phyloP scores from a whole-genome alignment of 2,888 invertebrate species.

The Metellina segmentata region DNA sequence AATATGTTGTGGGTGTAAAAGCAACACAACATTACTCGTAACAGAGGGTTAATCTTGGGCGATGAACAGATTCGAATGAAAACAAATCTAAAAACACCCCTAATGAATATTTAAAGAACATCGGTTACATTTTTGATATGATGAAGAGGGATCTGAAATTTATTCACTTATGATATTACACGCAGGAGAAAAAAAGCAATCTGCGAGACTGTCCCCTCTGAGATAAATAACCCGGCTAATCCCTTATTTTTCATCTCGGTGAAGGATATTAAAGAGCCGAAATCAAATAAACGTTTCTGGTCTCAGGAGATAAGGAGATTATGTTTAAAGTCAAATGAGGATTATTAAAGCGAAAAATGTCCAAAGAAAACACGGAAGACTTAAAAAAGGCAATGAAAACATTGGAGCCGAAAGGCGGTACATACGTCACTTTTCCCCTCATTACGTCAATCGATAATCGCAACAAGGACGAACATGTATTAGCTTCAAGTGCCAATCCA shows the following conservation, averaged over 20 bases:
- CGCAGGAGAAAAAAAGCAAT: slow-evolving; percentile 11
- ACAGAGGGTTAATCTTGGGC: neutral
- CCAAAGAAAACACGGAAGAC: slow-evolving; percentile 42
- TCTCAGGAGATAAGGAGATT: slow-evolving; percentile 60
- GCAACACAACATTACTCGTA: no score
- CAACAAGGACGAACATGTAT: slow-evolving; percentile 6
- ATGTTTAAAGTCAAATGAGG: slow-evolving; percentile 64
- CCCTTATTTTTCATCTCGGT: slow-evolving; percentile 54
- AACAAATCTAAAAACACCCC: neutral
- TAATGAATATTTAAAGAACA: neutral
- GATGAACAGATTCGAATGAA: neutral
- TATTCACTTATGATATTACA: no score
- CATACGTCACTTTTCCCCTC: neutral
- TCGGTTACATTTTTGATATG: neutral
- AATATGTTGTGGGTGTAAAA: no score
- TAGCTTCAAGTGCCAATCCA: slow-evolving; percentile 14
- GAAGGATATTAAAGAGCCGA: slow-evolving; percentile 56
- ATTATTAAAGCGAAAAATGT: slow-evolving; percentile 55
- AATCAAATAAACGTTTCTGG: slow-evolving; percentile 63
- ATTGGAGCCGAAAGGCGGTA: slow-evolving; percentile 3
- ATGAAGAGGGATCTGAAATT: neutral
- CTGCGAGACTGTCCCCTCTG: slow-evolving; percentile 4
- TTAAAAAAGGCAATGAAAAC: slow-evolving; percentile 27
- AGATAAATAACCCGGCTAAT: slow-evolving; percentile 60
- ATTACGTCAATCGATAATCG: slow-evolving; percentile 5